A percentile compares a stretch with the other conserved stretches of the same genome.
phyloP scores from a whole-genome alignment of 2,113 vertebrate species.

The Clarias batrachus region DNA sequence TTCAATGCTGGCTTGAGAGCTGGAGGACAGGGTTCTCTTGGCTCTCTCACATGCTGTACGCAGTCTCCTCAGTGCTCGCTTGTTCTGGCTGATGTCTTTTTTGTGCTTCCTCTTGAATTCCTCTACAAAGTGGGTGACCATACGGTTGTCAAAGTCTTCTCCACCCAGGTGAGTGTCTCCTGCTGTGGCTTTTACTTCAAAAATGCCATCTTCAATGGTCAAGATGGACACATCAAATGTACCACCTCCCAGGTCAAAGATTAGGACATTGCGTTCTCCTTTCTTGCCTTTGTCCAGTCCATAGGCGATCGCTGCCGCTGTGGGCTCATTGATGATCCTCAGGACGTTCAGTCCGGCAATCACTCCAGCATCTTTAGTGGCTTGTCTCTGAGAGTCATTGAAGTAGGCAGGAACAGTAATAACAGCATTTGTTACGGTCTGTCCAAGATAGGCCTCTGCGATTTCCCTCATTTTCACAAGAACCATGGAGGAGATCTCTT shows the following conservation, averaged over 20 bases:
- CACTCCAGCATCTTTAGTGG: conserved; percentile 63
- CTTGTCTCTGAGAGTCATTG: conserved; percentile 61
- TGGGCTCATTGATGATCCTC: conserved; percentile 87
- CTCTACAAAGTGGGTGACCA: too few species aligned
- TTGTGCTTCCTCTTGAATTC: too few species aligned
- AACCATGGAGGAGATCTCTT: conserved; percentile 67
- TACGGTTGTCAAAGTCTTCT: conserved; percentile 84
- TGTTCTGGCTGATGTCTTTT: too few species aligned
- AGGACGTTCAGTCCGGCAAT: conserved; percentile 86
- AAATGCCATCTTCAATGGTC: neutral
- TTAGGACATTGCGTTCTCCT: conserved; percentile 78
- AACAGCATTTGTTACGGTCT: conserved; percentile 82
- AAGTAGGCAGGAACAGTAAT: conserved; percentile 87
- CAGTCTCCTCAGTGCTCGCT: too few species aligned
- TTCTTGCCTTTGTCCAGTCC: conserved; percentile 84
- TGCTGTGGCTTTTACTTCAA: conserved; percentile 80
- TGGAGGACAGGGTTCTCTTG: conserved; percentile 84
- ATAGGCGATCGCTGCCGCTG: conserved; percentile 88
- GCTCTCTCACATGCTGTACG: conserved; percentile 62
- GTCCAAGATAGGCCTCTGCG: conserved; percentile 58
- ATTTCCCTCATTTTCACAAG: conserved; percentile 54
- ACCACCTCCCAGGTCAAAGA: conserved; percentile 87
- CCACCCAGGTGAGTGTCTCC: conserved; percentile 86
- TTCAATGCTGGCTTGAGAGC: conserved; percentile 82
- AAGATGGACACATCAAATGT: conserved; percentile 78